phyloP scores from a whole-genome alignment of 2,888 invertebrate species.

The Pantelozetes paolii region DNA sequence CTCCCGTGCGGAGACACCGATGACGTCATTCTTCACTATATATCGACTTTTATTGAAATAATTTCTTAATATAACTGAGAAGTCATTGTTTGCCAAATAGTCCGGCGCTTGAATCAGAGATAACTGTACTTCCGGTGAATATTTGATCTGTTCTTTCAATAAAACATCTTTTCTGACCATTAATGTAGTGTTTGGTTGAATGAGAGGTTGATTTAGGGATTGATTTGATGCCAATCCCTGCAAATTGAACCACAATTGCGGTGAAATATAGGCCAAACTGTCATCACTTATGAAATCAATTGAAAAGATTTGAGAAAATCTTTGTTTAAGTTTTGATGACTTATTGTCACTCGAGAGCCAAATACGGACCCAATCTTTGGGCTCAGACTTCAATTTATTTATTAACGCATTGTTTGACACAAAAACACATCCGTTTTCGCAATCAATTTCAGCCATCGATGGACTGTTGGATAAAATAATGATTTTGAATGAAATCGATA shows the following conservation, averaged over 20 bases:
- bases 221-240: not conserved
- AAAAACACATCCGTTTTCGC: conserved; percentile 37
- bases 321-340: not conserved
- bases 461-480: conserved; percentile 26
- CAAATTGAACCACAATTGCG: conserved; percentile 48
- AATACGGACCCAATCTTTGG: conserved; percentile 35
- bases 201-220: conserved; percentile 35
- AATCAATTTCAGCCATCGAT: conserved; percentile 17
- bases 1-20: conserved; percentile 40
- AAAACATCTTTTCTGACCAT: conserved; percentile 35
- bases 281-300: conserved; percentile 40
- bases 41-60: conserved; percentile 45
- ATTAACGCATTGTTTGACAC: conserved; percentile 28
- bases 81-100: conserved; percentile 43
- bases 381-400: conserved; percentile 35
- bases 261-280: conserved; percentile 45
- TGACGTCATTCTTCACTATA: conserved; percentile 45
- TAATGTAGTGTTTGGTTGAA: conserved; percentile 44
- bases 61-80: conserved; percentile 41
- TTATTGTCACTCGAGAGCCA: conserved; percentile 10
- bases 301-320: conserved; percentile 32
- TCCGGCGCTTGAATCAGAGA: conserved; percentile 46
- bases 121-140: not conserved
- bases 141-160: not conserved
- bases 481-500: conserved; percentile 18